Conservation (phyloP, 2,113 vertebrate genomes). For the Esox niger region DNA sequence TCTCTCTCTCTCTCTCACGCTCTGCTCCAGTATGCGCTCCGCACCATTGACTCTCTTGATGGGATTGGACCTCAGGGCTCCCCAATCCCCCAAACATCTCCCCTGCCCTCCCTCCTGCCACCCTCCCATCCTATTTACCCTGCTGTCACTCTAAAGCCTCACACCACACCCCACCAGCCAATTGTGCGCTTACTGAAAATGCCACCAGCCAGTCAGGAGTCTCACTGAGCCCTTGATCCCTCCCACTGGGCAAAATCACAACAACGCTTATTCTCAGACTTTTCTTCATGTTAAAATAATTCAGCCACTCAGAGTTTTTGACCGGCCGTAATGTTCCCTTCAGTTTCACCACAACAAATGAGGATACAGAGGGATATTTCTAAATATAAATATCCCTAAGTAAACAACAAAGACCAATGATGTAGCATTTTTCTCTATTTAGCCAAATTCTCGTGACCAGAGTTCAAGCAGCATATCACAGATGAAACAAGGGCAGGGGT, state of each 20-base stretch:
- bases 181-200: neutral
- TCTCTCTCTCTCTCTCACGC: conserved; percentile 15
- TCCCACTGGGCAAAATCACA: neutral
- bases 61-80: conserved; percentile 61
- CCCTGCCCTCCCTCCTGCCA: conserved; percentile 2
- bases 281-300: too few relatives aligned
- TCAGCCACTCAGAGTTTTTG: too few relatives aligned
- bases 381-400: too few relatives aligned
- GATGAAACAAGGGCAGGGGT: too few relatives aligned
- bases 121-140: conserved; percentile 13
- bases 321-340: too few relatives aligned
- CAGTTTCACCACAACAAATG: too few relatives aligned
- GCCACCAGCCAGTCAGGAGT: neutral
- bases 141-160: conserved; percentile 54
- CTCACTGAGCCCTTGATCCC: neutral
- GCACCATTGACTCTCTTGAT: conserved; percentile 70
- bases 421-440: too few relatives aligned
- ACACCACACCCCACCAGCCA: conserved; percentile 7
- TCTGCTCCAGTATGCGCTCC: conserved; percentile 47
- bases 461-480: too few relatives aligned
- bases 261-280: neutral
- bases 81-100: conserved; percentile 52
- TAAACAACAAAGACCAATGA: too few relatives aligned
- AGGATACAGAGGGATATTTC: too few relatives aligned
- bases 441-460: too few relatives aligned